Conservation (phyloP, 2,113 vertebrate genomes). For the Pollimyrus isidori region DNA sequence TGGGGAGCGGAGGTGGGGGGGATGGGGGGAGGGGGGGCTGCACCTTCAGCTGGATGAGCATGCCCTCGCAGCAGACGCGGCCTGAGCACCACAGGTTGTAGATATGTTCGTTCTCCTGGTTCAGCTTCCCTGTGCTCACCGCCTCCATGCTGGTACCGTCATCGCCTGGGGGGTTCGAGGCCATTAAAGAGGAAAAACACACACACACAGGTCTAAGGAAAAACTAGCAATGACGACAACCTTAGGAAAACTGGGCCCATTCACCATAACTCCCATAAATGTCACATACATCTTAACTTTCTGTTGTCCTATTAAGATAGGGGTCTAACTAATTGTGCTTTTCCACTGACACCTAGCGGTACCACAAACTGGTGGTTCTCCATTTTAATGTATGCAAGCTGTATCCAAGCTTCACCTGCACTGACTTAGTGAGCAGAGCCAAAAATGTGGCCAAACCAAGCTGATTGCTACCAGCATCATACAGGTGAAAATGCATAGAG, state of each 20-base stretch:
- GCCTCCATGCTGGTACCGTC: slow-evolving; percentile 94
- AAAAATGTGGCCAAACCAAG: too few species aligned
- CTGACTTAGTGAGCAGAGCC: too few species aligned
- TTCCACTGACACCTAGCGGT: background rate
- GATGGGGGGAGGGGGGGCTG: background rate
- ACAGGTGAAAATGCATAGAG: too few species aligned
- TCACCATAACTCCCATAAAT: background rate
- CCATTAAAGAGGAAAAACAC: background rate
- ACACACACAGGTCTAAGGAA: background rate
- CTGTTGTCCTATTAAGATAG: background rate
- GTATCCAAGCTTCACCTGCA: background rate
- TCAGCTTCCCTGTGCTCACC: slow-evolving; percentile 88
- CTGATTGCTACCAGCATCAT: too few species aligned
- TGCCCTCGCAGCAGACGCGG: slow-evolving; percentile 93
- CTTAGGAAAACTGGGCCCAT: background rate
- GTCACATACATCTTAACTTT: background rate
- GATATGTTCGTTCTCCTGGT: slow-evolving; percentile 96
- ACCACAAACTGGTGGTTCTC: background rate
- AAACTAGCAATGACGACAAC: background rate
- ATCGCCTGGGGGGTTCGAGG: slow-evolving; percentile 65
- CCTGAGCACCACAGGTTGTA: slow-evolving; percentile 98
- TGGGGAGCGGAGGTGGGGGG: background rate
- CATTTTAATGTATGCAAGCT: background rate
- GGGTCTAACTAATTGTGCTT: background rate
- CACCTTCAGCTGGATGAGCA: slow-evolving; percentile 88